Base-by-base conservation (phyloP, 1,140 invertebrate genomes). In the Matsumurasca onukii region DNA sequence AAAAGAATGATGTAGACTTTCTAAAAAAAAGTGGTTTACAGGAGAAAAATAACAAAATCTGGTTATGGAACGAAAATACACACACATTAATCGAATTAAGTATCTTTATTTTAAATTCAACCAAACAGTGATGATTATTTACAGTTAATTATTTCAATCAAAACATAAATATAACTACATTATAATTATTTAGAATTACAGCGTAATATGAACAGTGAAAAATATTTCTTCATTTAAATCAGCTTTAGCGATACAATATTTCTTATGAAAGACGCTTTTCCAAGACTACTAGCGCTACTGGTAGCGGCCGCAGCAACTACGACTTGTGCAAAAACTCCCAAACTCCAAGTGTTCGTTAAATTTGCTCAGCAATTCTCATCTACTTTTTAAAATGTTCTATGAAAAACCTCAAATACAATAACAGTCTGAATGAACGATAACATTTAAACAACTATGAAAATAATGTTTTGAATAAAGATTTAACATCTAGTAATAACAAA, bases 121-220 rank as follows among this genome's bases (percentile, higher is more conserved):
- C 17, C 5, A 39, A 39, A 52, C 49, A 52, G 22, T 5, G 5
- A 12, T 59, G 15, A n/a, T n/a, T 59, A 27, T 59, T 22, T 59
- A 22, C 12, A 22, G 12, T 59, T 27, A 59, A 22, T n/a, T n/a
- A n/a, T n/a, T n/a, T 27, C 30, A 59, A 13, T 22, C 30, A 27
- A 59, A 59, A 59, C 55, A 59, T 27, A n/a, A 27, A 29, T 27
- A 59, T 59, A 59, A 27, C 55, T 59, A 59, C 55, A 59, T 25
- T 59, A 59, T 29, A 59, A 27, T 59, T 27, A 5, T 59, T 59
- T 59, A 59, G 55, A 59, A 59, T 59, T 29, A 59, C 55, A n/a
- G n/a, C n/a, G n/a, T n/a, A 27, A 22, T 27, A 59, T 27, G 55
- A 59, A 59, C 55, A 59, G 55, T 59, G 49, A 52, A 52, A 52